phyloP scores from a whole-genome alignment of 2,888 invertebrate species.

The Sinopyrophorus schimmeli region DNA sequence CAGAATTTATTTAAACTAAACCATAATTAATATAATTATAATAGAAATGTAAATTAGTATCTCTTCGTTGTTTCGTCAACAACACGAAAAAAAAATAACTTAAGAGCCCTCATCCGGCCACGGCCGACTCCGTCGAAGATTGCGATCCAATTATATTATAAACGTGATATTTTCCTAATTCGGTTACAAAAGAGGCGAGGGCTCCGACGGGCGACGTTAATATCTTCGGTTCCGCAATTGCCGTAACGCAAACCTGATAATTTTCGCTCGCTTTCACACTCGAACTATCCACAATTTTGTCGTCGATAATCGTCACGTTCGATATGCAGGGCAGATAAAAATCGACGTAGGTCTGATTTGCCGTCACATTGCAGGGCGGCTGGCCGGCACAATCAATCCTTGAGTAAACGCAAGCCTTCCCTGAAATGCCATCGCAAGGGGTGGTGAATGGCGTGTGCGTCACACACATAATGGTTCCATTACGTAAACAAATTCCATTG shows the following conservation, averaged over 20 bases:
- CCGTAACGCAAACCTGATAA: slow-evolving; percentile 19
- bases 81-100: too few species aligned
- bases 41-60: too few species aligned
- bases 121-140: too few species aligned
- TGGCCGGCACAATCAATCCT: slow-evolving; percentile 21
- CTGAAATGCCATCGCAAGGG: slow-evolving; percentile 36
- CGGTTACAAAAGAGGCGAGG: slow-evolving; percentile 3
- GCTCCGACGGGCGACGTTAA: slow-evolving; percentile 8
- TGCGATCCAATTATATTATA: too few species aligned
- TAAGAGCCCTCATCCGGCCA: too few species aligned
- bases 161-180: slow-evolving; percentile 7
- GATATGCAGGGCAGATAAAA: slow-evolving; percentile 47
- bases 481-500: slow-evolving; percentile 28
- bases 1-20: too few species aligned
- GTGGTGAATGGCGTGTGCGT: slow-evolving; percentile 42
- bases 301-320: slow-evolving; percentile 35
- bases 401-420: slow-evolving; percentile 14
- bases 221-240: slow-evolving; percentile 9
- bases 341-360: slow-evolving; percentile 39
- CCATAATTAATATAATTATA: too few species aligned
- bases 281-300: slow-evolving; percentile 3
- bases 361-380: slow-evolving; percentile 30
- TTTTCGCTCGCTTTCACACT: background rate
- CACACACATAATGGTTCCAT: slow-evolving; percentile 48
- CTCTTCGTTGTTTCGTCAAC: too few species aligned